Evolutionary conservation across 2,113 vertebrate genomes (phyloP).

Genomic region (Tiliqua scincoides): DNA sequence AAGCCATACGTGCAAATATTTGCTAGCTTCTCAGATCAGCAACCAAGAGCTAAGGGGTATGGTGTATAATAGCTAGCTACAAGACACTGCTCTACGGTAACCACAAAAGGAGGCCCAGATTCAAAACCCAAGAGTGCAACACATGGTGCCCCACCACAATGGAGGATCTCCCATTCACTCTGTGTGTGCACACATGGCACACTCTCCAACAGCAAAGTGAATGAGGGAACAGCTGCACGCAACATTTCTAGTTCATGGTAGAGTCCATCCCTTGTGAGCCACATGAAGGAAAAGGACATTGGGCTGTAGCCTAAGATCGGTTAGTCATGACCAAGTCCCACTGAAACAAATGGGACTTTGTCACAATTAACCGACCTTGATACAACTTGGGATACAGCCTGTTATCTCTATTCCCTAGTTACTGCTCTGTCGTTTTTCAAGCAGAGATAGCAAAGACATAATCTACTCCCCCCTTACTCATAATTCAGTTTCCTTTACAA

Average conservation of each 20-base stretch:
- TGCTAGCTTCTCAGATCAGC: too few relatives aligned
- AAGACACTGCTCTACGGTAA: not conserved
- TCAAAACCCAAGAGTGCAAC: not conserved
- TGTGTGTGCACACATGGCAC: not conserved
- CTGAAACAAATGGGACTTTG: too few relatives aligned
- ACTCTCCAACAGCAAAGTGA: not conserved
- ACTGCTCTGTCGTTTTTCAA: not conserved
- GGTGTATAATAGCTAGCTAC: conserved; percentile 44
- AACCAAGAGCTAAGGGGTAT: not conserved
- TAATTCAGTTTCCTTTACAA: conserved; percentile 73
- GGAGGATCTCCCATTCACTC: not conserved
- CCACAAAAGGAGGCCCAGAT: not conserved
- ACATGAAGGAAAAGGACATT: not conserved
- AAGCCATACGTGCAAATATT: not conserved
- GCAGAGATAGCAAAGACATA: not conserved
- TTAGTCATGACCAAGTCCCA: too few relatives aligned
- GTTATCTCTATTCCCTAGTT: not conserved
- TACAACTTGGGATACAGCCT: too few relatives aligned
- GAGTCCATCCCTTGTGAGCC: too few relatives aligned
- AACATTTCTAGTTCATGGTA: not conserved
- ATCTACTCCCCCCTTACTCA: not conserved
- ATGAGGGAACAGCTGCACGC: too few relatives aligned
- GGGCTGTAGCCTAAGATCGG: too few relatives aligned
- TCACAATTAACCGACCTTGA: not conserved
- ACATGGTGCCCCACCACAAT: not conserved